Conservation (phyloP, 2,888 invertebrate species). For the Pheosia tremula region DNA sequence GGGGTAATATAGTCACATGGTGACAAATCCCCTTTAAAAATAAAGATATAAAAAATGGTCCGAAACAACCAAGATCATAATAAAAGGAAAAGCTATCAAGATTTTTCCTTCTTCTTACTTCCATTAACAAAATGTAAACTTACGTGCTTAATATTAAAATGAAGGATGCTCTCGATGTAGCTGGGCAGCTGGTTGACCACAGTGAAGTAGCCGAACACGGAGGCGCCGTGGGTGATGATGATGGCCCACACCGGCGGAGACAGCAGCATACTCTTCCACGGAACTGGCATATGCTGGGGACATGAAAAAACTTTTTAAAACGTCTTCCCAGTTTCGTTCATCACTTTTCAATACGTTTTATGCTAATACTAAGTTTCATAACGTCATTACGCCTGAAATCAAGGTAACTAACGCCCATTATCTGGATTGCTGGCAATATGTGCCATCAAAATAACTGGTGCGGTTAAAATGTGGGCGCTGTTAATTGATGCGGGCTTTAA, state of each 20-base stretch:
- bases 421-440: neutral
- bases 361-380: neutral
- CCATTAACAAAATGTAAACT: slow-evolving; percentile 42
- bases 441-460: neutral
- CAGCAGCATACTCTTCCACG: slow-evolving; percentile 88
- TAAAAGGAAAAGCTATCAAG: too few relatives aligned
- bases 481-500: neutral
- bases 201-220: slow-evolving; percentile 95
- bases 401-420: neutral
- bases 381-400: neutral
- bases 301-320: neutral
- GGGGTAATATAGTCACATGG: too few relatives aligned
- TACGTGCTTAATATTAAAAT: slow-evolving; percentile 91
- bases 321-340: too few relatives aligned
- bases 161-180: slow-evolving; percentile 92
- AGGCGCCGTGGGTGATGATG: slow-evolving; percentile 91
- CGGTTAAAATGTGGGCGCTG: neutral
- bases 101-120: too few relatives aligned
- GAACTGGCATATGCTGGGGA: slow-evolving; percentile 84
- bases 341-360: too few relatives aligned
- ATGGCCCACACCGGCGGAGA: slow-evolving; percentile 94
- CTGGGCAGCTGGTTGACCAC: slow-evolving; percentile 94
- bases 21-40: too few relatives aligned
- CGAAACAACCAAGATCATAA: too few relatives aligned
- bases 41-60: too few relatives aligned